These are phyloP conservation scores for Zophobas atratus DNA, from an alignment of 1,140 invertebrate genomes.

Conservation along the genomic window DNA sequence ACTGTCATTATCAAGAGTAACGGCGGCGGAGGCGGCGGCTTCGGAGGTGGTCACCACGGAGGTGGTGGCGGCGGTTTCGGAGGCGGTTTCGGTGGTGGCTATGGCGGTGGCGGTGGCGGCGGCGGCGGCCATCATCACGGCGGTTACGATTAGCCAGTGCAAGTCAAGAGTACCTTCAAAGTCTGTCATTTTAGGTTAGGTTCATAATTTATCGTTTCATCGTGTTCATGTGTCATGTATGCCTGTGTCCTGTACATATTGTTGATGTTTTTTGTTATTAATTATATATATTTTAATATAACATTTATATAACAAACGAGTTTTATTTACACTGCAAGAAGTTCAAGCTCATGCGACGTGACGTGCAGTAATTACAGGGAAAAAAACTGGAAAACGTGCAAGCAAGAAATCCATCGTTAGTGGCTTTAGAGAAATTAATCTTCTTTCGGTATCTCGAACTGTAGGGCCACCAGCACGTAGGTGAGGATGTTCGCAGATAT, in stretches of 20 bases:
- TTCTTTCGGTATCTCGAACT: conserved; percentile 63
- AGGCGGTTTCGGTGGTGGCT: conserved; percentile 45
- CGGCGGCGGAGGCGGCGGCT: conserved; percentile 43
- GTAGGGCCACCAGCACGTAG: conserved; percentile 64
- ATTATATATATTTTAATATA: conserved; percentile 48
- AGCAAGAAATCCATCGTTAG: not conserved
- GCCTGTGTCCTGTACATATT: conserved; percentile 56
- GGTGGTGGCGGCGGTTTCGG: conserved; percentile 50
- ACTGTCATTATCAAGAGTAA: conserved; percentile 20
- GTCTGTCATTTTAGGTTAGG: conserved; percentile 56
- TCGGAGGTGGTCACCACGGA: conserved; percentile 50
- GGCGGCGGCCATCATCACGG: conserved; percentile 42
- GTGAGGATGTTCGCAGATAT: conserved; percentile 65
- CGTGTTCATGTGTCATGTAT: conserved; percentile 52
- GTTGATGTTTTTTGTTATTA: conserved; percentile 47
- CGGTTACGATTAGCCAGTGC: conserved; percentile 32
- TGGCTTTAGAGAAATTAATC: conserved; percentile 47
- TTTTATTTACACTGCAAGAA: conserved; percentile 42
- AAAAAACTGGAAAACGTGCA: not conserved
- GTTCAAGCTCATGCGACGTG: conserved; percentile 6
- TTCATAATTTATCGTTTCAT: conserved; percentile 53
- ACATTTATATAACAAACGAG: conserved; percentile 25
- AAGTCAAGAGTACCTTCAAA: conserved; percentile 53
- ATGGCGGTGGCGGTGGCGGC: conserved; percentile 44
- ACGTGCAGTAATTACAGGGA: not conserved